Base-by-base conservation (phyloP, 1,140 invertebrate species). In the Portunus trituberculatus region DNA sequence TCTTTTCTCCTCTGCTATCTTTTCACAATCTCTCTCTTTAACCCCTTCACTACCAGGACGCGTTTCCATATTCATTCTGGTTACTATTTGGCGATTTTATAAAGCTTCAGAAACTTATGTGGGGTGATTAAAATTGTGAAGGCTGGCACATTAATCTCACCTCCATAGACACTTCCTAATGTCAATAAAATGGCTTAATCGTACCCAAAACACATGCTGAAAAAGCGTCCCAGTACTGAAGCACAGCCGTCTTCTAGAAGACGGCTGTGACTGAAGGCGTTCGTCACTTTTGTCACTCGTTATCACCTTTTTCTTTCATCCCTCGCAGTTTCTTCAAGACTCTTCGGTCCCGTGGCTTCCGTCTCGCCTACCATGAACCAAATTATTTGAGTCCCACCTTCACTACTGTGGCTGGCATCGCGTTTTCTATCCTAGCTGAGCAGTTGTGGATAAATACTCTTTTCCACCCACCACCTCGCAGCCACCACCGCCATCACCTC, bases 391-490 rank as follows among this genome's bases (percentile, higher is more conserved):
- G 29, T 29, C 89, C 88, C 6, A 46, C 20, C 7, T 76, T 94
- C 52, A 46, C 76, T 10, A 95, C 93, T 7, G 88, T 95, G 82
- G 92, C 91, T 8, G 94, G 94, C 0, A 29, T 59, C 10, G 93
- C 91, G 3, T 93, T 96, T n/a, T 89, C 94, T n/a, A 83, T 95
- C 4, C 93, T 52, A 28, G 86, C 32, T n/a, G 96, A 96, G 91
- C 94, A 92, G 46, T 86, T 96, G 39, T 96, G 96, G 96, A 39
- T 96, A 14, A 96, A 96, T 28, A 91, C 93, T 0, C 76, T 48
- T 10, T 16, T 83, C 14, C 91, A 46, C 39, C 89, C 91, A 25
- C 67, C 67, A 76, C 67, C 20, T n/a, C 67, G 20, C 67, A 0
- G 12, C 67, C 67, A 16, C 67, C 0, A 7, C 16, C 0, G 20